These are phyloP conservation scores for Pelvicachromis taeniatus DNA, from an alignment of 2,113 vertebrate genomes.

Conservation along the genomic window DNA sequence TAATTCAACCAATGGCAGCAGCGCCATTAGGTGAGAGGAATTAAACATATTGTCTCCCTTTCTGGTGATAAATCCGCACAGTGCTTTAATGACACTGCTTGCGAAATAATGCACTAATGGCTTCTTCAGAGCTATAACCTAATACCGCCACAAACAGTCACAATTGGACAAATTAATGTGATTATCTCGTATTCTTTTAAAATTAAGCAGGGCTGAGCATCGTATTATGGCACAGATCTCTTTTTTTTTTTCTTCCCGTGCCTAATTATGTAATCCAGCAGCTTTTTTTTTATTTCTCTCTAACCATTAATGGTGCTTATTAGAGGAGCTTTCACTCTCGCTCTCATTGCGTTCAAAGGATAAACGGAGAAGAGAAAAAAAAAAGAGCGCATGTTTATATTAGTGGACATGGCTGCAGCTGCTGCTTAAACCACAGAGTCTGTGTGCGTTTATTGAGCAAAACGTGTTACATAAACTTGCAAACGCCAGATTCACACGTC, in stretches of 20 bases:
- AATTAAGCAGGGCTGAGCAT: neutral
- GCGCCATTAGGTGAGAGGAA: neutral
- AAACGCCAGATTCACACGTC: constrained; percentile 38
- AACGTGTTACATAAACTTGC: constrained; percentile 70
- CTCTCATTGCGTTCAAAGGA: neutral
- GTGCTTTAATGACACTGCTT: neutral
- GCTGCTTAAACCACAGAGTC: neutral
- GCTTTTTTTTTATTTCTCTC: neutral
- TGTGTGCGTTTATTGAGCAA: constrained; percentile 1
- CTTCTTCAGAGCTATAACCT: neutral
- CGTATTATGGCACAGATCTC: neutral
- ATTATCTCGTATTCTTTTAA: neutral
- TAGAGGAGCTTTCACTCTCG: neutral
- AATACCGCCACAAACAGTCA: neutral
- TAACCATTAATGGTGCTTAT: neutral
- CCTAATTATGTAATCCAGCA: constrained; percentile 44
- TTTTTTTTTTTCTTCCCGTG: neutral
- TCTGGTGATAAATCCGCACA: neutral
- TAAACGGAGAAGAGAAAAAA: constrained; percentile 8
- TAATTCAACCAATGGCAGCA: constrained; percentile 48
- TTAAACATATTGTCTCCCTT: neutral
- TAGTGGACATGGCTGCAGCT: constrained; percentile 16
- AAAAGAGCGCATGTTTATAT: constrained; percentile 15
- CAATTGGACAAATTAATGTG: neutral
- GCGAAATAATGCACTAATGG: neutral